Evolutionary conservation across 2,113 vertebrate genomes (phyloP).

Genomic region (Takifugu flavidus): DNA sequence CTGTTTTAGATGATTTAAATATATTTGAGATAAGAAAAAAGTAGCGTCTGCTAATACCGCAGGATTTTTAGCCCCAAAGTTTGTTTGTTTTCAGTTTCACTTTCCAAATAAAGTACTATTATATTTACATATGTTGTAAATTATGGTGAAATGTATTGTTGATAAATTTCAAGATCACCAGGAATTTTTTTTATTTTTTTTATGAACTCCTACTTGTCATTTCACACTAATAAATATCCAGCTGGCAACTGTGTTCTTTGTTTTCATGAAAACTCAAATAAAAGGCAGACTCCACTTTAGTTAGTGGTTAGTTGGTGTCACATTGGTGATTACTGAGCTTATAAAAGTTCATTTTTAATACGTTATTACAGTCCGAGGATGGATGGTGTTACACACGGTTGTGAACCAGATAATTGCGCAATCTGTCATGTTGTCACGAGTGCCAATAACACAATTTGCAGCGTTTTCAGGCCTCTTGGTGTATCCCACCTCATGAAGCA

Average conservation of each 20-base stretch:
- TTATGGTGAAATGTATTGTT: too few species aligned
- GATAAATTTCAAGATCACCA: too few species aligned
- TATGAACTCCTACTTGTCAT: too few species aligned
- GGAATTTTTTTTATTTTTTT: too few species aligned
- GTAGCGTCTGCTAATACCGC: neutral
- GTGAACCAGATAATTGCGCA: slow-evolving; percentile 54
- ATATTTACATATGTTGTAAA: neutral
- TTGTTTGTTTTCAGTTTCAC: too few species aligned
- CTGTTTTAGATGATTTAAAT: too few species aligned
- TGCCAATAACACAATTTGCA: slow-evolving; percentile 43
- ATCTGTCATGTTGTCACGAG: slow-evolving; percentile 59
- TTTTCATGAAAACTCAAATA: neutral
- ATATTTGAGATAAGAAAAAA: too few species aligned
- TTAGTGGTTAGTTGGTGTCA: too few species aligned
- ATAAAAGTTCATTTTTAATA: slow-evolving; percentile 29
- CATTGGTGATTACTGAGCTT: neutral
- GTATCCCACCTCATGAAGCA: slow-evolving; percentile 19
- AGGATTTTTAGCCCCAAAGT: too few species aligned
- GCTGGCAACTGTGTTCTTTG: neutral
- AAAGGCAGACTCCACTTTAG: too few species aligned
- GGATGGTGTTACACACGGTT: slow-evolving; percentile 49
- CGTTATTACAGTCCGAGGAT: slow-evolving; percentile 21
- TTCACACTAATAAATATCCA: too few species aligned
- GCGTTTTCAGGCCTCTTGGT: slow-evolving; percentile 38
- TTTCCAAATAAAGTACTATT: slow-evolving; percentile 26